Percentiles rank a stretch among this genome's conserved stretches.
Conservation (phyloP, 2,797 vertebrate species). For the Argyrosomus regius region DNA sequence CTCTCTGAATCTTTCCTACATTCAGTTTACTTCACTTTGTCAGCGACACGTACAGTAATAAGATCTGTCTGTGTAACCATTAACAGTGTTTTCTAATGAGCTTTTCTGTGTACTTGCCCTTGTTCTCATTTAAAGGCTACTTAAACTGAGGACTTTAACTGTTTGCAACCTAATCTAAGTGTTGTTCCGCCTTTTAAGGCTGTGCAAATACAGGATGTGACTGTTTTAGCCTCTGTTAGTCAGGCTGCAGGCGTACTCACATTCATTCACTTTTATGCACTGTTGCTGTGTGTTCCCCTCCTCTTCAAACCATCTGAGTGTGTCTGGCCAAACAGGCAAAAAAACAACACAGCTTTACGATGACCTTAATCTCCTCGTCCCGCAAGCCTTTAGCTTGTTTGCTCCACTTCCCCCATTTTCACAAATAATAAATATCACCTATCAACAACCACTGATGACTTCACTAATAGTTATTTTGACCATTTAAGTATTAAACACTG, state of each 20-base stretch:
- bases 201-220: neutral
- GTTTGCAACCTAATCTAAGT: neutral
- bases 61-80: neutral
- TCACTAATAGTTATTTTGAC: neutral
- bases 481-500: neutral
- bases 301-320: constrained; percentile 26
- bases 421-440: neutral
- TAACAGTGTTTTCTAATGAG: neutral
- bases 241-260: neutral
- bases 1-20: neutral
- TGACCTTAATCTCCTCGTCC: constrained; percentile 60
- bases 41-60: neutral
- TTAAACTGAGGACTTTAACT: neutral
- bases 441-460: neutral
- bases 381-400: constrained; percentile 13
- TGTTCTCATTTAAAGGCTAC: neutral
- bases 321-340: constrained; percentile 32
- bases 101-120: neutral
- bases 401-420: constrained; percentile 14
- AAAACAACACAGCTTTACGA: constrained; percentile 42
- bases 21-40: neutral
- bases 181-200: neutral
- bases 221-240: neutral
- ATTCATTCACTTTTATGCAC: neutral
- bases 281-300: constrained; percentile 3